Evolutionary conservation across 2,888 invertebrate species (phyloP).

Genomic region (Coleophora deauratella): DNA sequence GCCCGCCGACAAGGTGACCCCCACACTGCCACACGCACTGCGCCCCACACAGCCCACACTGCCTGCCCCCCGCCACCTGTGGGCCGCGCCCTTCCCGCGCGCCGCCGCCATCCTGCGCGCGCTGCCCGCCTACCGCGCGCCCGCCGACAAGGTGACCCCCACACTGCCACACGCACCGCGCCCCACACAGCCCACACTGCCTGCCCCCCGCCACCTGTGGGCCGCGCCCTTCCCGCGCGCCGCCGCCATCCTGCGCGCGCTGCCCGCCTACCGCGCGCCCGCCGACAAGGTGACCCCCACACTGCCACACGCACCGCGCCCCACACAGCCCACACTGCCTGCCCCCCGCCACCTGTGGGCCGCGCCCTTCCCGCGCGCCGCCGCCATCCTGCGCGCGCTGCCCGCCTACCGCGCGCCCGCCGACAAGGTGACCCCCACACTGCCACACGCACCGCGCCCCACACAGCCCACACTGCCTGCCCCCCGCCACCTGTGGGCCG

Average conservation of each 20-base stretch:
- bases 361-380: slow-evolving; percentile 93
- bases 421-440: slow-evolving; percentile 86
- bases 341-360: slow-evolving; percentile 78
- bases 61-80: slow-evolving; percentile 73
- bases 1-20: slow-evolving; percentile 86
- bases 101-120: slow-evolving; percentile 90
- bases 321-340: no score
- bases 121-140: slow-evolving; percentile 90
- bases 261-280: slow-evolving; percentile 91
- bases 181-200: no score
- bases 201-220: slow-evolving; percentile 72
- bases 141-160: slow-evolving; percentile 87
- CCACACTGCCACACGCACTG: slow-evolving; percentile 82
- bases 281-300: slow-evolving; percentile 86
- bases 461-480: no score
- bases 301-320: slow-evolving; percentile 85
- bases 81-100: slow-evolving; percentile 93
- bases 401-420: slow-evolving; percentile 90
- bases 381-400: slow-evolving; percentile 87
- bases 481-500: slow-evolving; percentile 77
- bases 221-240: slow-evolving; percentile 95
- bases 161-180: slow-evolving; percentile 85
- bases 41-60: slow-evolving; percentile 84
- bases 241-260: slow-evolving; percentile 87
- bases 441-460: slow-evolving; percentile 85